These are phyloP conservation scores for Arctocebus calabarensis DNA, from an alignment of 2,797 vertebrate species.

Conservation along the genomic window DNA sequence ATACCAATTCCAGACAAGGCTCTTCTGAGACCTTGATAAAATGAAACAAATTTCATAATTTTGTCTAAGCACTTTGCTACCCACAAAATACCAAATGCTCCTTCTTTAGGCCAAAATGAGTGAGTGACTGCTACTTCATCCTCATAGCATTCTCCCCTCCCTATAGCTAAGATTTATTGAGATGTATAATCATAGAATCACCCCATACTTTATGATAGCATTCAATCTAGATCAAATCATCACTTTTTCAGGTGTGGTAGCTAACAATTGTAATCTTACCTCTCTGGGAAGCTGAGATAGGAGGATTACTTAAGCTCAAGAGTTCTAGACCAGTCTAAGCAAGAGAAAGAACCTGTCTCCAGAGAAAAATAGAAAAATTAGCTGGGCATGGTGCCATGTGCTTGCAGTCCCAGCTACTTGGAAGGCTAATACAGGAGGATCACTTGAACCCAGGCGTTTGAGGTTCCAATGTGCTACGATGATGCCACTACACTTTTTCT, in stretches of 20 bases:
- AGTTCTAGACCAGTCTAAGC: too few relatives aligned
- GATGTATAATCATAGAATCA: not conserved
- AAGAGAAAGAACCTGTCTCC: too few relatives aligned
- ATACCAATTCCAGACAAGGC: slow-evolving; percentile 12
- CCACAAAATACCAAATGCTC: not conserved
- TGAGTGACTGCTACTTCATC: slow-evolving; percentile 1
- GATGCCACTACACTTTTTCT: too few relatives aligned
- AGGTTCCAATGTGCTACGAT: too few relatives aligned
- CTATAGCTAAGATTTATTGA: slow-evolving; percentile 47
- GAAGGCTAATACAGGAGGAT: too few relatives aligned
- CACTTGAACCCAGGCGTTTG: too few relatives aligned
- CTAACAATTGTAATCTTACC: too few relatives aligned
- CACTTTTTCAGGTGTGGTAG: not conserved
- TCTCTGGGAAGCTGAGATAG: too few relatives aligned
- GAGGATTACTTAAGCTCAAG: too few relatives aligned
- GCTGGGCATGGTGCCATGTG: too few relatives aligned
- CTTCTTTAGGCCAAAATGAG: not conserved
- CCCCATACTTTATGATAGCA: not conserved
- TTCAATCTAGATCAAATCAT: slow-evolving; percentile 18
- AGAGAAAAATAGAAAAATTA: too few relatives aligned
- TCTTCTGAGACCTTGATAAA: slow-evolving; percentile 27
- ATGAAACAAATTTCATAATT: slow-evolving; percentile 39
- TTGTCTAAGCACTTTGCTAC: slow-evolving; percentile 31
- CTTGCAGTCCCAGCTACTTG: too few relatives aligned
- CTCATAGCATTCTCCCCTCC: not conserved